These are phyloP conservation scores for Zonitis immaculata DNA, from an alignment of 2,888 invertebrate species.

Conservation along the genomic window DNA sequence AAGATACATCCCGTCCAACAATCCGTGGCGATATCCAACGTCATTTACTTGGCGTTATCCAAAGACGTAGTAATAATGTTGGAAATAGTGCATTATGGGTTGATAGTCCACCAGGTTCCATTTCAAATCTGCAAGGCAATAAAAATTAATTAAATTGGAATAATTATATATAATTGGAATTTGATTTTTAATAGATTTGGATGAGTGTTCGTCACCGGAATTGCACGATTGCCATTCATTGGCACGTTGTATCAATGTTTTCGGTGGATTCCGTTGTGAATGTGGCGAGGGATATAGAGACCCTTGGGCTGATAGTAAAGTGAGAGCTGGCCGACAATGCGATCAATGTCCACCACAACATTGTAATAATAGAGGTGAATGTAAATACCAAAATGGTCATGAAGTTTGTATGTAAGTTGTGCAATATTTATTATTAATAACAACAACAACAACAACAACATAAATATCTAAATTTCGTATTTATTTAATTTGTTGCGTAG, in stretches of 20 bases:
- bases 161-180: too few relatives aligned
- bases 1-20: constrained; percentile 63
- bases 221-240: constrained; percentile 79
- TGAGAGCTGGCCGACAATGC: constrained; percentile 69
- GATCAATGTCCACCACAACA: constrained; percentile 70
- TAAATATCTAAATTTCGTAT: background rate
- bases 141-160: too few relatives aligned
- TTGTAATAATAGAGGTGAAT: constrained; percentile 83
- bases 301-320: constrained; percentile 62
- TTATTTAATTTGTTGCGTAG: constrained; percentile 47
- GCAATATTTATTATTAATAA: too few relatives aligned
- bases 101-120: constrained; percentile 73
- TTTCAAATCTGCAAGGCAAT: constrained; percentile 67
- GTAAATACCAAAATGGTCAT: constrained; percentile 69
- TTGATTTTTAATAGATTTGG: too few relatives aligned
- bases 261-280: constrained; percentile 76
- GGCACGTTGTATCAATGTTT: constrained; percentile 74
- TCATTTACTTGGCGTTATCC: constrained; percentile 77
- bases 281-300: constrained; percentile 75
- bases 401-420: constrained; percentile 70
- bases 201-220: constrained; percentile 78
- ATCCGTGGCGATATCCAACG: constrained; percentile 75
- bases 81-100: constrained; percentile 84
- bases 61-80: constrained; percentile 79
- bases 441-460: too few relatives aligned